A percentile compares a stretch with the other conserved stretches of the same genome.
phyloP scores from a whole-genome alignment of 1,140 invertebrate species.

The Cherax quadricarinatus region DNA sequence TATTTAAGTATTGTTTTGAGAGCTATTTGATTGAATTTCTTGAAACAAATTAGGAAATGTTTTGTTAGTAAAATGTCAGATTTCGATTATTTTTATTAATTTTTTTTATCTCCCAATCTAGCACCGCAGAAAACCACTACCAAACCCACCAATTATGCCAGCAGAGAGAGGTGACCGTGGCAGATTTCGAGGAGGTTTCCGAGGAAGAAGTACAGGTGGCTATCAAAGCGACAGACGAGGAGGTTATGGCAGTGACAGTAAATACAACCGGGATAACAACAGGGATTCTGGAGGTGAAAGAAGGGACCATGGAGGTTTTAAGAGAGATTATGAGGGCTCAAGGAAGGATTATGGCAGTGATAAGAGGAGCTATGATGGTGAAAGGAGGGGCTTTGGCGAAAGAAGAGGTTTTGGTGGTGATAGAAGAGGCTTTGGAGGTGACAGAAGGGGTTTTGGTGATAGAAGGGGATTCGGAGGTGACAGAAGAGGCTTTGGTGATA shows the following conservation, averaged over 20 bases:
- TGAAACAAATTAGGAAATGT: too few species aligned
- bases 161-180: slow-evolving; percentile 37
- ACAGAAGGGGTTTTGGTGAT: slow-evolving; percentile 1
- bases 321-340: not conserved
- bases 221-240: not conserved
- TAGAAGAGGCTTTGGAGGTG: not conserved
- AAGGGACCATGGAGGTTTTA: slow-evolving; percentile 11
- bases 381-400: slow-evolving; percentile 1
- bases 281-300: not conserved
- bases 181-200: slow-evolving; percentile 14
- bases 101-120: not conserved
- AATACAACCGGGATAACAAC: not conserved
- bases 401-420: slow-evolving; percentile 4
- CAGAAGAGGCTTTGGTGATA: not conserved
- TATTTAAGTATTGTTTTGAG: too few species aligned
- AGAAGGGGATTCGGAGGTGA: not conserved
- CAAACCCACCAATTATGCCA: slow-evolving; percentile 51
- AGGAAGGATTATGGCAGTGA: not conserved
- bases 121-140: slow-evolving; percentile 20
- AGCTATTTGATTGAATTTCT: too few species aligned
- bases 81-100: not conserved
- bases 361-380: not conserved
- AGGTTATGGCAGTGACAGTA: not conserved
- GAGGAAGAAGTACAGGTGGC: not conserved
- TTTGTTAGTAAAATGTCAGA: too few species aligned